A percentile compares a stretch with the other conserved stretches of the same genome.
Conservation (phyloP, 1,140 invertebrate species). For the Zaprionus nigranus region DNA sequence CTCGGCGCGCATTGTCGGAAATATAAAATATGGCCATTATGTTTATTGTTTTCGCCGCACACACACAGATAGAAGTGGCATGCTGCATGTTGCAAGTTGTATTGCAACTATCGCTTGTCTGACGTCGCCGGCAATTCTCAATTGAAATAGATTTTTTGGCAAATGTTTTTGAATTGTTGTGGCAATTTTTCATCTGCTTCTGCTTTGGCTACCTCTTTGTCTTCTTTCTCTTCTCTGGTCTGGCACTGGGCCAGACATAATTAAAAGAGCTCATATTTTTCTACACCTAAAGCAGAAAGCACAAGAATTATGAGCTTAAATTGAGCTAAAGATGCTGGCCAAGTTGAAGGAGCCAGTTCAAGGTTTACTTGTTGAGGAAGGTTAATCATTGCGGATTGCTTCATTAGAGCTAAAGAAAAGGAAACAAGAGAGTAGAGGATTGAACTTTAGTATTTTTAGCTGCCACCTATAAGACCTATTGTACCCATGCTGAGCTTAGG, state of each 20-base stretch:
- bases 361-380: conserved; percentile 6
- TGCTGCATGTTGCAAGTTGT: conserved; percentile 20
- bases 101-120: conserved; percentile 26
- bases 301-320: conserved; percentile 2
- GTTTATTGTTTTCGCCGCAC: conserved; percentile 70
- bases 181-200: conserved; percentile 14
- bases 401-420: neutral
- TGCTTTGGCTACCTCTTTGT: neutral
- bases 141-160: conserved; percentile 75
- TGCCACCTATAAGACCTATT: too few species aligned
- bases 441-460: too few species aligned
- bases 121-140: conserved; percentile 63
- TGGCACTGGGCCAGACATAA: conserved; percentile 61
- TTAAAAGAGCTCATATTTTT: conserved; percentile 51
- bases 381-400: neutral
- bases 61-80: conserved; percentile 10
- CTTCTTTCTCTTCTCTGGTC: neutral
- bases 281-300: neutral
- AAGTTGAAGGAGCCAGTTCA: neutral
- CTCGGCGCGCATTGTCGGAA: conserved; percentile 48
- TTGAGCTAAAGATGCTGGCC: neutral
- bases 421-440: too few species aligned
- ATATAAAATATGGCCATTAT: conserved; percentile 80
- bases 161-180: conserved; percentile 45
- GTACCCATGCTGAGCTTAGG: too few species aligned